Evolutionary conservation across 2,888 invertebrate species (phyloP), one percentile per base, ranked within the genome.

Genomic region (Chromoteleia sp.): DNA sequence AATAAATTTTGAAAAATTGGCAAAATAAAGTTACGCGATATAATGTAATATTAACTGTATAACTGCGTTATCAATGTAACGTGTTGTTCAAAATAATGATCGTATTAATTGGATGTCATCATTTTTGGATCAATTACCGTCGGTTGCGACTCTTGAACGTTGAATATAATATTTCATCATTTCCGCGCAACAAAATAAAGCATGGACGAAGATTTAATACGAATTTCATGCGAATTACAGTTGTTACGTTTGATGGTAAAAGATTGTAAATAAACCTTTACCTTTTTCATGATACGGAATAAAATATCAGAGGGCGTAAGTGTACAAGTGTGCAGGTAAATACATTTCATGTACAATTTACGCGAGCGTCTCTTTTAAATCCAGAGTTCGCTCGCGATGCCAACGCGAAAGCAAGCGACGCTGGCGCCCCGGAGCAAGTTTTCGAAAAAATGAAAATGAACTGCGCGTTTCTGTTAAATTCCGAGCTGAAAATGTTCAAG

Each of bases 381-480:
- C 48, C 10, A 21, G 48, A 21, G n/a, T n/a, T 19, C 19, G 43
- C 7, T 39, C 14, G 39, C 39, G 39, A 14, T 39, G 43, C n/a
- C 17, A 43, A 43, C 17, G 43, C 43, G 19, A 17, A 17, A 43
- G 43, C 48, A 21, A 43, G 12, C 15, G 21, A 43, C 15, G 21
- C 15, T 21, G 21, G 21, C 19, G 21, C 21, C 48, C 21, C 12
- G 48, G 48, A 48, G 48, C 48, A 48, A 48, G n/a, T n/a, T 48
- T 48, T 48, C 21, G 21, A 8, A 48, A 48, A 48, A 48, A 48
- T 48, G 48, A 48, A 21, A 48, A 48, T 10, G 21, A 48, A 48
- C 2, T 5, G 17, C 43, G 17, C 43, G 7, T 14, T 39, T 14
- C 14, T 14, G 43, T 17, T 43, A 43, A 15, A 21, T 21, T 48